Evolutionary conservation across 1,140 invertebrate species (phyloP).

Genomic region (Drosophila nigromelanica): DNA sequence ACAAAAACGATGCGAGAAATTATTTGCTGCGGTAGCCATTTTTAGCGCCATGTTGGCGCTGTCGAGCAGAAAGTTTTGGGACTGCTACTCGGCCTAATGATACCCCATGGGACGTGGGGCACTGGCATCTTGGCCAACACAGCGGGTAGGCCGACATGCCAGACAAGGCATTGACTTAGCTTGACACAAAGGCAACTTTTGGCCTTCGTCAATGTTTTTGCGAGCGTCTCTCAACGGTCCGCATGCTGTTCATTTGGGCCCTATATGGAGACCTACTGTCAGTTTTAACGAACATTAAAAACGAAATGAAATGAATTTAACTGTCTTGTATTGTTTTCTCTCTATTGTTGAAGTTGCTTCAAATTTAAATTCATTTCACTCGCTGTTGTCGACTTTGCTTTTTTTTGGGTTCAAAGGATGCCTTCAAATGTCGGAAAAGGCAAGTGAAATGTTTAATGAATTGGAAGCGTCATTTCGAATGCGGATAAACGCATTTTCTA

Average conservation of each 20-base stretch:
- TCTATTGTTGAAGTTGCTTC: conserved; percentile 34
- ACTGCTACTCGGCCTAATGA: conserved; percentile 47
- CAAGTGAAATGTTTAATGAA: conserved; percentile 53
- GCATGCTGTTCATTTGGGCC: conserved; percentile 22
- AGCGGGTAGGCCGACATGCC: conserved; percentile 25
- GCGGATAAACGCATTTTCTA: conserved; percentile 17
- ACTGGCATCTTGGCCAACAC: conserved; percentile 44
- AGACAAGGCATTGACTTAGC: conserved; percentile 34
- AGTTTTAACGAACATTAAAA: conserved; percentile 48
- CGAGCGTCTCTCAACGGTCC: conserved; percentile 7
- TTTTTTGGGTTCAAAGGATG: conserved; percentile 38
- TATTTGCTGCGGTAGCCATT: conserved; percentile 61
- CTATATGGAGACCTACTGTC: conserved; percentile 13
- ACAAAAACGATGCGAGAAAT: conserved; percentile 62
- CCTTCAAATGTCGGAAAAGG: conserved; percentile 18
- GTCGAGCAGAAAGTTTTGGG: conserved; percentile 29
- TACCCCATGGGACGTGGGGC: conserved; percentile 54
- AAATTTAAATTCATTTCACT: conserved; percentile 55
- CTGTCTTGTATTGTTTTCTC: conserved; percentile 47
- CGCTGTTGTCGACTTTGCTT: conserved; percentile 16
- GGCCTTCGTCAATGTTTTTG: conserved; percentile 54
- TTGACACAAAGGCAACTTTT: conserved; percentile 53
- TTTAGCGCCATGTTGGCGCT: conserved; percentile 47
- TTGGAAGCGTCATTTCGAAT: conserved; percentile 50
- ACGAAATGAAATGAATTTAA: conserved; percentile 38